Evolutionary conservation across 2,888 invertebrate species (phyloP).

Genomic region (Spisula solida): DNA sequence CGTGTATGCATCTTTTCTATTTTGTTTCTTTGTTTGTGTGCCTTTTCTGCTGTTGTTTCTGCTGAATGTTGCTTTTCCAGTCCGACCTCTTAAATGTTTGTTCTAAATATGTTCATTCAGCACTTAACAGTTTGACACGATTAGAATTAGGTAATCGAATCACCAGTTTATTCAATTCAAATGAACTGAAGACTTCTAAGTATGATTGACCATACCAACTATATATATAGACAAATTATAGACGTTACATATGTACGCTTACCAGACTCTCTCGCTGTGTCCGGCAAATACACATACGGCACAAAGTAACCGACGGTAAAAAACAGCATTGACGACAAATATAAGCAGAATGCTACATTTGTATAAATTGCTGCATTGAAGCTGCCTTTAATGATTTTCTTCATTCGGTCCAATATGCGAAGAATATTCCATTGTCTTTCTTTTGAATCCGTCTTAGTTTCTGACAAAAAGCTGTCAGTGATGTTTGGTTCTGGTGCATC

Average conservation of each 20-base stretch:
- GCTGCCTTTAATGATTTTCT: not conserved
- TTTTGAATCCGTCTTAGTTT: not conserved
- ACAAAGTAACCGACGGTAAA: conserved; percentile 97
- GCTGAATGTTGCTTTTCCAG: no score
- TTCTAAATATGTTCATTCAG: no score
- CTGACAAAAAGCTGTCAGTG: not conserved
- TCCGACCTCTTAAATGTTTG: no score
- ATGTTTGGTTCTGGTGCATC: not conserved
- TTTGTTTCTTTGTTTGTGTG: no score
- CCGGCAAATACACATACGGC: conserved; percentile 95
- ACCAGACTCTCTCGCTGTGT: conserved; percentile 89
- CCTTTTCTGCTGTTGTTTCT: no score
- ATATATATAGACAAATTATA: no score
- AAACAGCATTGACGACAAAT: conserved; percentile 96
- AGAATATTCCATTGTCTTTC: not conserved
- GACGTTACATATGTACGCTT: conserved; percentile 38
- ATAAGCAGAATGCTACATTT: conserved; percentile 92
- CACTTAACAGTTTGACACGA: no score
- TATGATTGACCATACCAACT: no score
- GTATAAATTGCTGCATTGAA: conserved; percentile 41
- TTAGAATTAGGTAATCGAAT: no score
- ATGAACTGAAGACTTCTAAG: no score
- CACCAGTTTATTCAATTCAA: no score
- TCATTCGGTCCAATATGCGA: not conserved
- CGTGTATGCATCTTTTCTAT: no score